Evolutionary conservation across 2,113 vertebrate genomes (phyloP), one percentile per base, ranked within the genome.

Genomic region (Oceanodroma tethys): DNA sequence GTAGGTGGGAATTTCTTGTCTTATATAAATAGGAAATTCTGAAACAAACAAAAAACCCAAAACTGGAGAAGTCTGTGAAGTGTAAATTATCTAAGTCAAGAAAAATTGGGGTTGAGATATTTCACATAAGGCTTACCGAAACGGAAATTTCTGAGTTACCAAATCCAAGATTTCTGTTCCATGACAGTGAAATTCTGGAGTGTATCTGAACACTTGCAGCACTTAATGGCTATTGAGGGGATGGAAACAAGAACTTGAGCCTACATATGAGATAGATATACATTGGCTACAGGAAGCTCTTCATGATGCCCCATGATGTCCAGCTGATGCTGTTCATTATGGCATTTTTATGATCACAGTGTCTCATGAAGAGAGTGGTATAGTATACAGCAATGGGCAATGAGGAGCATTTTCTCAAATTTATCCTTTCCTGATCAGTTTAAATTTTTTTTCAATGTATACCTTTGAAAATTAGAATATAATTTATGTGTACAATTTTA

Each of bases 1-100:
- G 47, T 80, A 81, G 72, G 55, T 93, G 82, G 80, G 86, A 95
- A 85, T 90, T 96, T 92, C 50, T 72, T 85, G 55, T 88, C 67
- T 86, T 59, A n/a, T 55, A 84, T 89, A 68, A 87, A 82, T 70
- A n/a, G 17, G 27, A 59, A 75, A 75, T 80, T 83, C 65, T 79
- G 80, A 58, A 90, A 82, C 52, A 74, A 78, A 81, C 38, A 68
- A 48, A 81, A 87, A 66, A 5, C 5, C 19, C 45, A 81, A 43
- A 91, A 43, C 27, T 73, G 43, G 34, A 86, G 25, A 67, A 89
- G 23, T 56, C 81, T 95, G 43, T 63, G 65, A 91, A 71, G 65
- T 93, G 76, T 78, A 84, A 93, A 63, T 78, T 63, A 59, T 36
- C 43, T 45, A 65, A 80, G 45, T 76, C 50, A 74, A 63, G 87